These are phyloP conservation scores for Coregonus clupeaformis DNA, from an alignment of 2,113 vertebrate genomes.

Conservation along the genomic window DNA sequence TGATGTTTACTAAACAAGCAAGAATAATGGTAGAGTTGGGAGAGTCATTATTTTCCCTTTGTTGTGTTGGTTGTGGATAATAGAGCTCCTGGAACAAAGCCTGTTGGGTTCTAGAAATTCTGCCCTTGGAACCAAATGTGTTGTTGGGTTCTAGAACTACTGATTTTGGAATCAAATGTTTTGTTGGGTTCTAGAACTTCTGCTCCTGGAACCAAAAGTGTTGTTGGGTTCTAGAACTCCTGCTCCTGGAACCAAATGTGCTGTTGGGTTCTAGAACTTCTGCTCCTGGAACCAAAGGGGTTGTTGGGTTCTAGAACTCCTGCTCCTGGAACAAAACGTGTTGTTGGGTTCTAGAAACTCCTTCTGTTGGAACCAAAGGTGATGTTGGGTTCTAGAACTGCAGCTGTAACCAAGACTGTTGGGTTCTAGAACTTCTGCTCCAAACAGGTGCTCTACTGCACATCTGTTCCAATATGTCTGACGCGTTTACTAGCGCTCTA, in stretches of 20 bases:
- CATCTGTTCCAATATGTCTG: not conserved
- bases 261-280: not conserved
- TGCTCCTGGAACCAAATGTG: no score
- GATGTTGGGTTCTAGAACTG: not conserved
- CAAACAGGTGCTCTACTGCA: not conserved
- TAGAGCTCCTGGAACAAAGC: no score
- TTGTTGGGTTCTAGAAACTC: not conserved
- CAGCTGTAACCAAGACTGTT: not conserved
- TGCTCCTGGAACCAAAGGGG: not conserved
- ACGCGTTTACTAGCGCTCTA: not conserved
- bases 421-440: not conserved
- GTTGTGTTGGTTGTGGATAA: no score
- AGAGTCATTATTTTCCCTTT: no score
- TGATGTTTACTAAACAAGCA: no score
- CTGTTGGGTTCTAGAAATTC: not conserved
- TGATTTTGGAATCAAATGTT: no score
- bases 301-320: not conserved
- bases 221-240: not conserved
- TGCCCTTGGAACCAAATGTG: not conserved
- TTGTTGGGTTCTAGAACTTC: no score
- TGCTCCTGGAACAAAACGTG: no score
- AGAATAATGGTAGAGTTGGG: no score
- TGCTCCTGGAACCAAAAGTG: no score
- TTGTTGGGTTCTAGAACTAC: not conserved
- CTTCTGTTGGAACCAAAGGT: not conserved